Conservation (phyloP, 2,888 invertebrate genomes). For the Idaea straminata region DNA sequence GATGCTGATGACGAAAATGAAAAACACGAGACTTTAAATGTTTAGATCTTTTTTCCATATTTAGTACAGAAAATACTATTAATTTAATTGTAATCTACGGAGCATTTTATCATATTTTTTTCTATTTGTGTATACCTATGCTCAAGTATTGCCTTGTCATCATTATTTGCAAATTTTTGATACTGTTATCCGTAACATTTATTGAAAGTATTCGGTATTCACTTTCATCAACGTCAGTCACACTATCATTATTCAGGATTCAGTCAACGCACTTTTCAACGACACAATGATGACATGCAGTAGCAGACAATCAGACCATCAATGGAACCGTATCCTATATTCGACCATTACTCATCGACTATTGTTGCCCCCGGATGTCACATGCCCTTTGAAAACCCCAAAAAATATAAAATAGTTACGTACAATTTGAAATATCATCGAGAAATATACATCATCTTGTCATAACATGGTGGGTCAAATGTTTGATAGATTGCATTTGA, state of each 20-base stretch:
- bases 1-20: too few species aligned
- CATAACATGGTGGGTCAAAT: slow-evolving; percentile 78
- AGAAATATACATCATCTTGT: slow-evolving; percentile 76
- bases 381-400: slow-evolving; percentile 38
- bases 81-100: too few species aligned
- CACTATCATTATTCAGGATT: slow-evolving; percentile 32
- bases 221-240: slow-evolving; percentile 44
- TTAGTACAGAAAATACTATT: too few species aligned
- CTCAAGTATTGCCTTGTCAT: too few species aligned
- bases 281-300: slow-evolving; percentile 4
- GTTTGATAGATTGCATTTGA: slow-evolving; percentile 77
- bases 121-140: too few species aligned
- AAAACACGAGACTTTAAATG: too few species aligned
- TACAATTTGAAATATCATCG: slow-evolving; percentile 72
- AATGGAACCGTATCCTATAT: slow-evolving; percentile 18
- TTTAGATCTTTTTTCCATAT: too few species aligned
- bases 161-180: too few species aligned
- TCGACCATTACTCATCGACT: slow-evolving; percentile 3
- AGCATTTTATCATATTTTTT: too few species aligned
- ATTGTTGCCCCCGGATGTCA: slow-evolving; percentile 4
- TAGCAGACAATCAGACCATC: slow-evolving; percentile 29
- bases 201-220: slow-evolving; percentile 14
- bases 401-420: slow-evolving; percentile 57
- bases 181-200: too few species aligned
- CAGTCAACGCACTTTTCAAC: background rate